Evolutionary conservation across 2,888 invertebrate genomes (phyloP).

Genomic region (Morpho achilles): DNA sequence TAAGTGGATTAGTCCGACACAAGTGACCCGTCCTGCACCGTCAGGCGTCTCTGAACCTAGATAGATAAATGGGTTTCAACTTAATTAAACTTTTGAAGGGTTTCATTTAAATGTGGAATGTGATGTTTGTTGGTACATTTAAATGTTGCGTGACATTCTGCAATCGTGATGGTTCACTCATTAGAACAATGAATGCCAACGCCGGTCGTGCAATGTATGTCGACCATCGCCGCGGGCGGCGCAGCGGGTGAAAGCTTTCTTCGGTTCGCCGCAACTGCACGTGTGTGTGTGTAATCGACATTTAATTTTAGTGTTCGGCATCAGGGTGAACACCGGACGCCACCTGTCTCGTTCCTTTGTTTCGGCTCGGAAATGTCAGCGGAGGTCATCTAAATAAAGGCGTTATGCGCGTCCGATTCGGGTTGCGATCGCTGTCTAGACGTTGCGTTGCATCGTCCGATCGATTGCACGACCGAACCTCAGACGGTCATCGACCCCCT

Average conservation of each 20-base stretch:
- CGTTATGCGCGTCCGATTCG: slow-evolving; percentile 64
- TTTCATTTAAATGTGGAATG: slow-evolving; percentile 6
- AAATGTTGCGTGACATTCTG: slow-evolving; percentile 50
- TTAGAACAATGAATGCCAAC: slow-evolving; percentile 46
- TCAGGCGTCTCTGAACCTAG: too few relatives aligned
- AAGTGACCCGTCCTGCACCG: too few relatives aligned
- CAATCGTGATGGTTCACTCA: slow-evolving; percentile 36
- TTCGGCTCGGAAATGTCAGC: slow-evolving; percentile 73
- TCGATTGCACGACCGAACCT: slow-evolving; percentile 74
- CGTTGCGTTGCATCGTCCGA: slow-evolving; percentile 74
- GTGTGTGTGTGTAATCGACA: slow-evolving; percentile 51
- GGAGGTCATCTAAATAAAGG: slow-evolving; percentile 77
- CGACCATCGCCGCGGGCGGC: slow-evolving; percentile 46
- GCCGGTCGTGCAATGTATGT: slow-evolving; percentile 44
- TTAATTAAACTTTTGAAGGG: slow-evolving; percentile 1
- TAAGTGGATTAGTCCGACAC: too few relatives aligned
- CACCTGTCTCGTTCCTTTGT: slow-evolving; percentile 75
- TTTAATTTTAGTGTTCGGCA: slow-evolving; percentile 65
- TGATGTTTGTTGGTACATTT: slow-evolving; percentile 34
- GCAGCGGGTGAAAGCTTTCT: slow-evolving; percentile 66
- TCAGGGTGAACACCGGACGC: slow-evolving; percentile 54
- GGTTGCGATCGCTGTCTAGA: slow-evolving; percentile 72
- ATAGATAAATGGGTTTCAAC: background rate
- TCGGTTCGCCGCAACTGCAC: slow-evolving; percentile 38
- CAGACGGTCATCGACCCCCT: slow-evolving; percentile 76